Evolutionary conservation across 2,888 invertebrate species (phyloP), one percentile per base, ranked within the genome.

Genomic region (Gisinianus flammeolus): DNA sequence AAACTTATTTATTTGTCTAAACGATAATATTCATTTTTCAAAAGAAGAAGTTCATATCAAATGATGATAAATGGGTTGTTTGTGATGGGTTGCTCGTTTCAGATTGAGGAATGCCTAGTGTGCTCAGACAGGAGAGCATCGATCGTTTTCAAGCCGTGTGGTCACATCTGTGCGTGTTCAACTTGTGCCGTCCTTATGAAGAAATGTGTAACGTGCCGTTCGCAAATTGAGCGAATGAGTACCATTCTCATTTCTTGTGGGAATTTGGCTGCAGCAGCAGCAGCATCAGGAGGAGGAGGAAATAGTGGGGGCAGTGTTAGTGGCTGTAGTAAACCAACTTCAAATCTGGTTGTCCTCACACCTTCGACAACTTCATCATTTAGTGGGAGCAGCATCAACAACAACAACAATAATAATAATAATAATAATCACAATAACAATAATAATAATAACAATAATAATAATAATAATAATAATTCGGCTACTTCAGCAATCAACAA

Each of bases 71-170:
- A 83, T 83, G 79, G 66, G 22, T 79, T 80, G 78, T 78, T 73
- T 76, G 78, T 76, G 72, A 76, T 80, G 74, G 72, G 69, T 81
- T 68, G 72, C 80, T 80, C 79, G 77, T 87, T 86, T 54, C 26
- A 94, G 91, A 95, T 97, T 87, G 96, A 96, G 87, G 97, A 97
- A 89, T 98, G 98, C 88, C 91, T 97, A 83, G 97, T 98, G 56
- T 98, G 98, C 88, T 96, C 96, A 24, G 96, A 96, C 88, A 94
- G 94, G 87, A 93, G 95, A 85, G 94, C 97, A 30, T 92, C 94
- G 26, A 93, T 96, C 76, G 90, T 97, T 87, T 97, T 97, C 90
- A 93, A 94, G 84, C 97, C 97, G 31, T 98, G 98, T 88, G 94
- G 94, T 73, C 97, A 98, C 89, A 95, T 97, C 92, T 93, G 94